Conservation (phyloP, 2,113 vertebrate genomes). For the Takifugu bimaculatus region DNA sequence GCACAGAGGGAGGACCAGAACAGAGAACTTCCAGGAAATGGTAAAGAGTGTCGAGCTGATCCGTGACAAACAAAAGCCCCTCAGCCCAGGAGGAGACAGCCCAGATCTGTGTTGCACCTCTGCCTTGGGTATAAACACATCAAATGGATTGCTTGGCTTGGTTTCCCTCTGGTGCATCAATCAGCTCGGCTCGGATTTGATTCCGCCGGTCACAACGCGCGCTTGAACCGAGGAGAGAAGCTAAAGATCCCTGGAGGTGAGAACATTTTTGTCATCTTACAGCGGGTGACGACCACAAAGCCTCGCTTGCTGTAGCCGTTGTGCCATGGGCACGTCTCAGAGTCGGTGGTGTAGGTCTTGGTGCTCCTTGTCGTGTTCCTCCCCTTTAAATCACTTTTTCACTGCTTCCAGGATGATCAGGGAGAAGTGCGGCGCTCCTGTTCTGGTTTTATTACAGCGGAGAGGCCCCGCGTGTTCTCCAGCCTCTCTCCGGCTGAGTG, state of each 20-base stretch:
- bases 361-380: conserved; percentile 39
- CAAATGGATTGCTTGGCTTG: conserved; percentile 44
- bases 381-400: conserved; percentile 52
- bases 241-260: conserved; percentile 42
- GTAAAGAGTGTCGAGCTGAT: conserved; percentile 60
- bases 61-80: conserved; percentile 55
- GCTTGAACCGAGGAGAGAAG: conserved; percentile 47
- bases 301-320: conserved; percentile 35
- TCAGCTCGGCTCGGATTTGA: conserved; percentile 39
- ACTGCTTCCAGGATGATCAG: conserved; percentile 26
- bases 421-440: conserved; percentile 10
- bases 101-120: conserved; percentile 39
- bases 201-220: conserved; percentile 13
- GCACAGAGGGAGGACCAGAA: conserved; percentile 52
- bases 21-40: conserved; percentile 52
- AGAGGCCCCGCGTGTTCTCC: conserved; percentile 29
- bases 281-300: conserved; percentile 49
- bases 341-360: conserved; percentile 54
- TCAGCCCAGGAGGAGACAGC: conserved; percentile 51
- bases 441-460: conserved; percentile 38
- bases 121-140: conserved; percentile 55
- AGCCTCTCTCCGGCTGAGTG: conserved; percentile 29
- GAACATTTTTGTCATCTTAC: conserved; percentile 52
- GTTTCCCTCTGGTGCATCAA: conserved; percentile 43
- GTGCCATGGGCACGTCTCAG: conserved; percentile 43